A percentile compares a stretch with the other conserved stretches of the same genome.
These are phyloP conservation scores for Pollimyrus isidori DNA, from an alignment of 2,113 vertebrate species.

Conservation along the genomic window DNA sequence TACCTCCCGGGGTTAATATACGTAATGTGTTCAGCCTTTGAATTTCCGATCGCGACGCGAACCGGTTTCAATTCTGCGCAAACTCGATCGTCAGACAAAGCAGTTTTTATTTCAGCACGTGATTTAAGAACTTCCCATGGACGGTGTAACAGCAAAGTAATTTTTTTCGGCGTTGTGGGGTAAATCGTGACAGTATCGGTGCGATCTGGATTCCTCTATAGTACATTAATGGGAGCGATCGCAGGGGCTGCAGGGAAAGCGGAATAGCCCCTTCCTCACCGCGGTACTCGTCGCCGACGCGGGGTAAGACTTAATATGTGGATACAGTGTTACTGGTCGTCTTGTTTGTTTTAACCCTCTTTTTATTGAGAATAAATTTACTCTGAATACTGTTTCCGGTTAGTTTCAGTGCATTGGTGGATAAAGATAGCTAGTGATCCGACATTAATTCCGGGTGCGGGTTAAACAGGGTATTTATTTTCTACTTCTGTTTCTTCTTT, in stretches of 20 bases:
- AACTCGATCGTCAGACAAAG: background rate
- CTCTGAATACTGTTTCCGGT: background rate
- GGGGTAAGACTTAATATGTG: background rate
- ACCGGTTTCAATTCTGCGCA: background rate
- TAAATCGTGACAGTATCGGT: background rate
- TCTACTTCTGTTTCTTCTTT: background rate
- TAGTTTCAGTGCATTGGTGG: background rate
- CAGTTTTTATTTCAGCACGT: background rate
- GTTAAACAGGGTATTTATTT: background rate
- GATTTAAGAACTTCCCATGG: background rate
- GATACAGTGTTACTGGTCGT: background rate
- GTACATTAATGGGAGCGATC: background rate
- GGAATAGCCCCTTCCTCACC: background rate
- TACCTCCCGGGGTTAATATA: background rate
- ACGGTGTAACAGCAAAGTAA: background rate
- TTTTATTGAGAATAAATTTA: background rate
- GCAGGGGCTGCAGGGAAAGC: background rate
- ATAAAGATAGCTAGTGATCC: background rate
- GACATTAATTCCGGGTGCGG: background rate
- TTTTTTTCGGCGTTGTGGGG: background rate
- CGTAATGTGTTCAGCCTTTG: background rate
- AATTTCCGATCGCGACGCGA: background rate
- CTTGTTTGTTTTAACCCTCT: background rate
- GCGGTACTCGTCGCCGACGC: background rate
- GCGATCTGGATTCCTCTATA: background rate